Base-by-base conservation (phyloP, 2,888 invertebrate genomes). In the Beris chalybata region DNA sequence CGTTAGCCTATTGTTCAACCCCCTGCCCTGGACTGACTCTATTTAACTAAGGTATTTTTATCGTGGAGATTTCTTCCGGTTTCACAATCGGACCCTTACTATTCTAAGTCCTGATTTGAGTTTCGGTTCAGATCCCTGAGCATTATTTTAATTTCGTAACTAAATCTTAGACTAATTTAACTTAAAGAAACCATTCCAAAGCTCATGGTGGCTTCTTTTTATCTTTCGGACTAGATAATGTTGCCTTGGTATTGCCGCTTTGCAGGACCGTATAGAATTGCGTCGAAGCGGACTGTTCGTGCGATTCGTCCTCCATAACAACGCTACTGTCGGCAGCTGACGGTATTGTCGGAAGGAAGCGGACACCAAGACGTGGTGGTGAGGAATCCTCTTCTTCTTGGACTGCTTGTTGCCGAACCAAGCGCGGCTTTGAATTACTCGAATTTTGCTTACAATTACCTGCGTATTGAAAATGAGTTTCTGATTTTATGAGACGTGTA, bases 391-490 rank as follows among this genome's bases (percentile, higher is more conserved):
- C 91, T 70, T 92, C 92, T 74, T 89, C 90, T 74, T 89, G 87
- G 68, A 93, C 85, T 12, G 93, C 93, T 73, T 89, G 86, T 79
- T 93, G 93, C 6, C 93, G 85, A 48, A 90, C 91, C 59, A 93
- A 82, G 29, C 91, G 86, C 6, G 91, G 93, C 78, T 91, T 91
- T 63, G 84, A 76, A 0, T 50, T 50, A 5, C 71, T 70, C 9
- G 73, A 72, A 52, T 66, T 69, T 13, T 74, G 70, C 64, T 79
- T 80, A 61, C 73, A 76, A 67, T 74, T 76, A 70, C 84, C 78
- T 5, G 50, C 61, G 45, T 43, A 61, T 38, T 61, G 61, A 43
- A 61, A 50, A 52, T 61, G 50, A 15, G 52, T 50, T 61, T 61
- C 61, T 61, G 22, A 48, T 48, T 48, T 13, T n/a, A 13, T 48